Percentiles rank a stretch among this genome's conserved stretches.
Conservation (phyloP, 2,113 vertebrate species). For the Oreotragus oreotragus region DNA sequence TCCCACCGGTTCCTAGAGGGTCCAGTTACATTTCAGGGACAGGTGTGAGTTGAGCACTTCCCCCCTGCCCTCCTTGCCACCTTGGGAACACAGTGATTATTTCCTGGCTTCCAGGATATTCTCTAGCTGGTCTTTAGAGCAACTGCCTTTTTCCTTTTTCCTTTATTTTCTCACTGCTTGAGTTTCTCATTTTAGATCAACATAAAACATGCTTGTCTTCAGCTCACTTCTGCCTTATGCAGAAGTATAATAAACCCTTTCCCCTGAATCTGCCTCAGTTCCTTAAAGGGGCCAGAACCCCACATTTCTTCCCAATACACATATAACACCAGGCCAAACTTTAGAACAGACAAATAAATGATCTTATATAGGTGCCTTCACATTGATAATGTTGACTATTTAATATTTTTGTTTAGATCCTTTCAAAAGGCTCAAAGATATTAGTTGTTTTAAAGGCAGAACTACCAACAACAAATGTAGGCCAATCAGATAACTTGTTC, state of each 20-base stretch:
- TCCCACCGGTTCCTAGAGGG: background rate
- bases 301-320: background rate
- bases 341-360: background rate
- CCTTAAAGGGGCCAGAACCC: background rate
- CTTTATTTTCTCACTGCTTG: background rate
- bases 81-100: background rate
- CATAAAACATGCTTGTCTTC: background rate
- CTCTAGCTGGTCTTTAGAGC: background rate
- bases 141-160: background rate
- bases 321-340: background rate
- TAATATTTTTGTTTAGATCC: background rate
- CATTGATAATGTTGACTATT: background rate
- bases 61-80: background rate
- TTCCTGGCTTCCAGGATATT: background rate
- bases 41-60: background rate
- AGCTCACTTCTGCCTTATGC: background rate
- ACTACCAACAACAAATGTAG: background rate
- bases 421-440: background rate
- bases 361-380: background rate
- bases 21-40: background rate
- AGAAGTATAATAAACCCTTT: background rate
- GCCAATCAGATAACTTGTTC: background rate
- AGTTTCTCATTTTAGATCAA: background rate
- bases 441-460: conserved; percentile 3
- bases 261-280: background rate